Conservation (phyloP, 2,888 invertebrate species). For the Cinara cedri region DNA sequence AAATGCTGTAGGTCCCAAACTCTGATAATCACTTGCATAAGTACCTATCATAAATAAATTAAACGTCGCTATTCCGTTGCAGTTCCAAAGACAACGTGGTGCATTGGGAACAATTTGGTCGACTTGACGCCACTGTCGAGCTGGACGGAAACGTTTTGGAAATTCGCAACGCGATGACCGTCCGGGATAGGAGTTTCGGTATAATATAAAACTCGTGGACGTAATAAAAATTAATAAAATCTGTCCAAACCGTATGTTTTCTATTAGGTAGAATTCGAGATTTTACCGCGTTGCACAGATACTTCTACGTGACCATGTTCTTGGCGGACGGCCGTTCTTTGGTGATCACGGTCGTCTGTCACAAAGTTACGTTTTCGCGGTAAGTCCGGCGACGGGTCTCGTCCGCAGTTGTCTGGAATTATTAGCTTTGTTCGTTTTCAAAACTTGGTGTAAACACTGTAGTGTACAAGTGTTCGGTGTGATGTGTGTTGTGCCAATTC, state of each 20-base stretch:
- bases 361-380: conserved; percentile 24
- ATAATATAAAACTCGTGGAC: background rate
- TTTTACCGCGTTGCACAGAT: conserved; percentile 37
- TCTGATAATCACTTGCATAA: no score
- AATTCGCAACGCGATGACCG: conserved; percentile 10
- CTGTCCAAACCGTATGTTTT: background rate
- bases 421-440: no score
- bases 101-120: conserved; percentile 47
- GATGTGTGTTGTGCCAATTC: no score
- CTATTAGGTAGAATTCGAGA: conserved; percentile 15
- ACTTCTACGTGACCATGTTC: conserved; percentile 26
- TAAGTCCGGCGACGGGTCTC: no score
- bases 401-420: no score
- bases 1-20: no score
- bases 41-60: no score
- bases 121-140: conserved; percentile 3
- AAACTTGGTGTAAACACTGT: no score
- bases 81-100: conserved; percentile 42
- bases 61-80: background rate
- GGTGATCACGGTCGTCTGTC: conserved; percentile 30
- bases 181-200: conserved; percentile 47
- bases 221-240: background rate
- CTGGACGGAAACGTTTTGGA: background rate
- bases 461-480: no score
- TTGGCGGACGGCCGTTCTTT: conserved; percentile 6